Conservation (phyloP, 2,797 vertebrate species). For the Mallotus villosus region DNA sequence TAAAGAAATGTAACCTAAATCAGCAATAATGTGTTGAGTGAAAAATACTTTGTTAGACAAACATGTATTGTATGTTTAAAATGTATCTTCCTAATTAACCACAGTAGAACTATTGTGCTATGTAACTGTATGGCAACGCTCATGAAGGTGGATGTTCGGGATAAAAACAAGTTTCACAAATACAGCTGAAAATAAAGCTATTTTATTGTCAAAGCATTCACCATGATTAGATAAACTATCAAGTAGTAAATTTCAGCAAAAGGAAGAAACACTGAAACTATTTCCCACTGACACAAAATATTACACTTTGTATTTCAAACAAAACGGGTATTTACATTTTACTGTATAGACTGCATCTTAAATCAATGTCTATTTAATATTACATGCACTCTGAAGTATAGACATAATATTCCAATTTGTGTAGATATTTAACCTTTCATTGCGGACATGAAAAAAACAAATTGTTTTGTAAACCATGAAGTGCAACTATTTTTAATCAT, state of each 20-base stretch:
- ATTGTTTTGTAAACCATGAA: constrained; percentile 73
- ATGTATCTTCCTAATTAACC: no score
- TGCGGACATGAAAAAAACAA: constrained; percentile 70
- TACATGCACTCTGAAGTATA: constrained; percentile 89
- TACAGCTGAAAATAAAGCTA: constrained; percentile 97
- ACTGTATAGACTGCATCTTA: constrained; percentile 83
- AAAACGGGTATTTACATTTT: constrained; percentile 84
- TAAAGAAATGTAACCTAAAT: background rate
- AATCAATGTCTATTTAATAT: constrained; percentile 80
- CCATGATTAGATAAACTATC: constrained; percentile 98
- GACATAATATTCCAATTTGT: constrained; percentile 71
- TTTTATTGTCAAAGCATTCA: constrained; percentile 99
- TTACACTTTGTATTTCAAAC: constrained; percentile 91
- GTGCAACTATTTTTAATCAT: constrained; percentile 71
- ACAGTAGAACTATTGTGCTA: no score
- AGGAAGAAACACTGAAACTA: constrained; percentile 89
- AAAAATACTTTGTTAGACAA: background rate
- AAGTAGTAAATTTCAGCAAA: constrained; percentile 93
- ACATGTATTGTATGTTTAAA: background rate
- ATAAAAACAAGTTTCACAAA: constrained; percentile 48
- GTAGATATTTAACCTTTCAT: constrained; percentile 52
- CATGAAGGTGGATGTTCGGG: background rate
- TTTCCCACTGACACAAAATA: constrained; percentile 95
- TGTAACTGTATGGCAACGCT: background rate
- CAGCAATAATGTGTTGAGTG: background rate